Base-by-base conservation (phyloP, 2,113 vertebrate genomes). In the Sceloporus undulatus region DNA sequence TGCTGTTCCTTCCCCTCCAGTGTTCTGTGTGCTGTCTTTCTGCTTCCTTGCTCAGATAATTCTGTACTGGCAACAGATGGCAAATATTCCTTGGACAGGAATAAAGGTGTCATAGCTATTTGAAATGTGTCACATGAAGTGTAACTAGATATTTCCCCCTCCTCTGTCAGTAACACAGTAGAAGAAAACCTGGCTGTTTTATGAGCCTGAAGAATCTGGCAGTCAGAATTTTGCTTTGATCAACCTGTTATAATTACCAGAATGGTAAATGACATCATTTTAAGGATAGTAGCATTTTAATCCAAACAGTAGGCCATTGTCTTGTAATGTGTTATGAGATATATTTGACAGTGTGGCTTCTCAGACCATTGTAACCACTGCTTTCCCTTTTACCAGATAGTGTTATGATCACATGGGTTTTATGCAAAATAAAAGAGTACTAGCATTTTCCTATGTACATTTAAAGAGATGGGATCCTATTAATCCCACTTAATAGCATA, bases 1-100 rank as follows among this genome's bases (percentile, higher is more conserved):
- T 42, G n/a, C 70, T 52, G 62, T 80, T 70, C 79, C 25, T 42
- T 82, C 80, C n/a, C 83, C 59, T 70, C 5, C 27, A 75, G 23
- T 85, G 25, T 62, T 79, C 65, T 27, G 1, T 25, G 52, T 71
- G 9, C 66, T 73, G 9, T 83, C 90, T 79, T 56, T 90, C 66
- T 40, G 5, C 42, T 89, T 65, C 83, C 23, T 74, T 79, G 84
- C 84, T 54, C 88, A 77, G 81, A 85, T 9, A n/a, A 19, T 70
- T 38, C 40, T 75, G 85, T 78, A 76, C 38, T 13, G 75, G 77
- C 62, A 89, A 82, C 38, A 88, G 80, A 62, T 81, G 48, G 70
- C 23, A 90, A 52, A 27, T 75, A 48, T 23, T 74, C 38, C 42
- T 85, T 48, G 81, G 48, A 74, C 68, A 92, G 54, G 91, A 89